Percentiles rank a stretch among this genome's conserved stretches.
phyloP scores from a whole-genome alignment of 2,113 vertebrate species.

The Otocyon megalotis region DNA sequence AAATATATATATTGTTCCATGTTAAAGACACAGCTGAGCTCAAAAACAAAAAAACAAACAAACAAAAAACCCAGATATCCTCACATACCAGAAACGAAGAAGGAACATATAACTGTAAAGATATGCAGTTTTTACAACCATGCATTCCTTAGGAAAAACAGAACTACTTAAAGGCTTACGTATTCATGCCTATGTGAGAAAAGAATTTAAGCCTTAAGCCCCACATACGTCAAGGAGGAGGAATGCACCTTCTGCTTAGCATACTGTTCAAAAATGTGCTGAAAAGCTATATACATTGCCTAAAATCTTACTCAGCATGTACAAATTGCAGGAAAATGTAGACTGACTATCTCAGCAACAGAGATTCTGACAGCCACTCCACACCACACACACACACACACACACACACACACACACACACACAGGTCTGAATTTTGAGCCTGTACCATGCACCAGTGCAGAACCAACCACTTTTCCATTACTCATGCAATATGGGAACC shows the following conservation, averaged over 20 bases:
- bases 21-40: conserved; percentile 45
- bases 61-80: neutral
- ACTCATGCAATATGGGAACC: neutral
- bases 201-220: neutral
- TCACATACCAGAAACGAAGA: neutral
- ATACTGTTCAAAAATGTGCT: neutral
- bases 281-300: neutral
- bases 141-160: neutral
- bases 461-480: neutral
- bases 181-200: neutral
- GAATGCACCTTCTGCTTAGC: neutral
- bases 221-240: neutral
- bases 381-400: neutral
- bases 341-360: neutral
- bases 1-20: neutral
- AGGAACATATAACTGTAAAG: neutral
- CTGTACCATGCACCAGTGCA: neutral
- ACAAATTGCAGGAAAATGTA: neutral
- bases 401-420: neutral
- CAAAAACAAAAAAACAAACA: neutral
- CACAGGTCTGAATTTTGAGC: neutral
- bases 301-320: neutral
- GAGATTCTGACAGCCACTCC: neutral
- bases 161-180: neutral
- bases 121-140: neutral